phyloP scores from a whole-genome alignment of 2,113 vertebrate genomes.

The Carassius gibelio region DNA sequence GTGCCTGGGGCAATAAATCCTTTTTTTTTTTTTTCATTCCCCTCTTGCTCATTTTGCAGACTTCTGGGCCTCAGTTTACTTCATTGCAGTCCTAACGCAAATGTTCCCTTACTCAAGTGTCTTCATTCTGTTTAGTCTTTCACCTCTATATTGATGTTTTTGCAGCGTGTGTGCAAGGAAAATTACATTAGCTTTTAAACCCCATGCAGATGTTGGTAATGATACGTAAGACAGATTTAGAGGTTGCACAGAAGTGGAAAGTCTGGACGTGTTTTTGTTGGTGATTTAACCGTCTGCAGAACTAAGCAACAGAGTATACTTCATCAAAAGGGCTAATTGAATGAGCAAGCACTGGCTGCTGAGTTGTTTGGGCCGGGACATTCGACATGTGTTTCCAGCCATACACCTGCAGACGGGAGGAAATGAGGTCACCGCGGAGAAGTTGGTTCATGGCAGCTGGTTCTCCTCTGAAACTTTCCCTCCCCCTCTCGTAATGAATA shows the following conservation, averaged over 20 bases:
- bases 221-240: conserved; percentile 22
- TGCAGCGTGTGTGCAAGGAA: conserved; percentile 10
- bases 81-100: background rate
- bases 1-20: conserved; percentile 43
- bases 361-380: conserved; percentile 36
- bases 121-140: background rate
- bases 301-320: conserved; percentile 44
- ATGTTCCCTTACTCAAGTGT: background rate
- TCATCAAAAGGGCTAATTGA: conserved; percentile 56
- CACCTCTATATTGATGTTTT: conserved; percentile 1
- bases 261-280: conserved; percentile 35
- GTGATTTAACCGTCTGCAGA: conserved; percentile 42
- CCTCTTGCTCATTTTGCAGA: background rate
- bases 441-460: conserved; percentile 73
- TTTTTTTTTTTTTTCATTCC: conserved; percentile 10
- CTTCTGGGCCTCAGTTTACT: background rate
- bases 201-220: conserved; percentile 15
- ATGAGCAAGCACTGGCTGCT: conserved; percentile 45
- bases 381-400: conserved; percentile 43
- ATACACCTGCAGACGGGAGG: conserved; percentile 56
- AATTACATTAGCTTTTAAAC: conserved; percentile 14
- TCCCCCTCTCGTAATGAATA: conserved; percentile 74
- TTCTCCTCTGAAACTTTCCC: conserved; percentile 67
- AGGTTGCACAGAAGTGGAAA: background rate
- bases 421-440: conserved; percentile 75